Evolutionary conservation across 1,140 invertebrate genomes (phyloP), one percentile per base, ranked within the genome.

Genomic region (Temnothorax curvispinosus): DNA sequence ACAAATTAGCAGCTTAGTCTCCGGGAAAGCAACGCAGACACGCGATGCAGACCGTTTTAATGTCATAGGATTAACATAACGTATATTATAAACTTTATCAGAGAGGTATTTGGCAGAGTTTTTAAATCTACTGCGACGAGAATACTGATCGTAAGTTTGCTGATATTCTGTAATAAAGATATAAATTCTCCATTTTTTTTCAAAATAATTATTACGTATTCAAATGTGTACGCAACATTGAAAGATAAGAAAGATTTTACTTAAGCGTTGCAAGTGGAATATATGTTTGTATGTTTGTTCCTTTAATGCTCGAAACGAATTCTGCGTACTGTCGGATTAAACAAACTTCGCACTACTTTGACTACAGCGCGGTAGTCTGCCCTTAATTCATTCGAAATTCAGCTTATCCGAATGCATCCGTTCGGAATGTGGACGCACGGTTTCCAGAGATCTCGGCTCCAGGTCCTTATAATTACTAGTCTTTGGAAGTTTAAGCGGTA

Each of bases 401-500:
- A 44, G n/a, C 69, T 84, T 74, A 62, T 75, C 27, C 69, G 41
- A 82, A 60, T 44, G 67, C 80, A 82, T 82, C 38, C 54, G 41
- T 3, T 18, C 54, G 52, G 67, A 58, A 84, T 54, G 64, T 41
- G 35, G 4, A 32, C 4, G 32, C 69, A 13, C 44, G 13, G 47
- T 65, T 54, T 41, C 84, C 84, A 41, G 47, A 54, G 75, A 35
- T 80, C 47, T 54, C 21, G 44, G 15, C 47, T 64, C 6, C 18
- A 21, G 15, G n/a, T 75, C 32, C 35, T 65, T 65, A 27, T 85
- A 65, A 84, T 84, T 84, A 84, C 80, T 74, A 38, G 69, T 84
- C 80, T 84, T 84, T 74, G 80, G 3, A 75, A 84, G 54, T 60
- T 84, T 21, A 74, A 74, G 54, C 27, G n/a, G n/a, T n/a, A n/a